Base-by-base conservation (phyloP, 2,113 vertebrate species). In the Callipepla californica region DNA sequence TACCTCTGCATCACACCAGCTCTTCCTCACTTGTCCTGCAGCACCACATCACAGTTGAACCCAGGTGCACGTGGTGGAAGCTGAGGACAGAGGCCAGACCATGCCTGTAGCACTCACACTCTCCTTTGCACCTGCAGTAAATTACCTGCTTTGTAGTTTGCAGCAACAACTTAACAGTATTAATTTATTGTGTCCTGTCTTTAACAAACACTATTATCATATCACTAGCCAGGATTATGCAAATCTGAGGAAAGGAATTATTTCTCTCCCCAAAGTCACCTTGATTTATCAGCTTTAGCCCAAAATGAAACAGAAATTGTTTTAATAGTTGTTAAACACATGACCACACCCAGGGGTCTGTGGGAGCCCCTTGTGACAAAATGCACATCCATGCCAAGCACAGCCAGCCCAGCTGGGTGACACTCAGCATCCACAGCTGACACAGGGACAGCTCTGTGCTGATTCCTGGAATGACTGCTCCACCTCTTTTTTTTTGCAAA, bases 161-260 rank as follows among this genome's bases (percentile, higher is more conserved):
- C 96, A 95, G 97, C 87, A 97, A 97, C 96, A 97, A 98, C 97
- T 97, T 97, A 97, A 97, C 95, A 87, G 96, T 97, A 97, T 98
- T 97, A 98, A 98, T 98, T 98, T 98, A 98, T 96, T 97, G 97
- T 96, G 95, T 95, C 97, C 97, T 97, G 96, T 98, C 97, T 98
- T 98, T 98, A 98, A 98, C 97, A 98, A 98, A 98, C 97, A 98
- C 96, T 89, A 97, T 98, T 98, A 98, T 97, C 97, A 97, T 98
- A 97, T 97, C 96, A 97, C 97, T 97, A 97, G 97, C 96, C 89
- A 96, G 98, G 97, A 98, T 98, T 98, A 98, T 98, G 98, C 97
- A 98, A 98, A 98, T 98, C 89, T 87, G 91, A 96, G 53, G 85
- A 96, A 87, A 93, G 96, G 94, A 98, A 97, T 96, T 97, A 96